Evolutionary conservation across 2,113 vertebrate genomes (phyloP), one percentile per base, ranked within the genome.

Genomic region (Forbesichthys papilliferus): DNA sequence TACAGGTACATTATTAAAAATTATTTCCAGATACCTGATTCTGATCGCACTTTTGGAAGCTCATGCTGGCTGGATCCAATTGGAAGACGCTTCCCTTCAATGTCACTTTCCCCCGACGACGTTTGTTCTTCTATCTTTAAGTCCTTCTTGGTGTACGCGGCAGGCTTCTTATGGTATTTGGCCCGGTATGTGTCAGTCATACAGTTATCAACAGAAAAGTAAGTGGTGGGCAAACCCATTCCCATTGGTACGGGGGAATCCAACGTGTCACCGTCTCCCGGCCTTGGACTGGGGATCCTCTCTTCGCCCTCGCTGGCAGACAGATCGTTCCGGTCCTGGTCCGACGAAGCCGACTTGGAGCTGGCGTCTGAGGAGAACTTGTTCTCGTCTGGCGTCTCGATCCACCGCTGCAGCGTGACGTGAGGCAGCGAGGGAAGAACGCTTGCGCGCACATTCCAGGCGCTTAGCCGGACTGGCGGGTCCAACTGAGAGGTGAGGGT

Each of bases 171-270:
- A 52, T 98, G 94, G 80, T 97, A 98, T 78, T 98, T 97, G 71
- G 95, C 72, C 80, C 97, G 94, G 70, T 99, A 99, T 0, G 95
- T 98, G 86, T 99, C 98, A 1, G 96, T 99, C 98, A 99, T 99
- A 83, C 98, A 99, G 78, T 88, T 92, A 62, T 99, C 98, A 56
- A 99, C 98, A 0, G 96, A 96, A 78, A 99, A 99, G 68, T 98
- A 99, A 5, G 96, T 99, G 0, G 95, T 99, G 16, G 95, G 92
- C 5, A 94, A 89, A 65, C 89, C 73, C 6, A 79, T 77, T 0
- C 94, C 93, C 0, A 81, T 82, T 33, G 79, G 77, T 36, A 78
- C 82, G 0, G 78, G 64, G 62, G 85, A 84, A 78, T 70, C 2
- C 0, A 69, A 63, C 16, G 64, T 64, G 0, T 77, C 73, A 9